phyloP scores from a whole-genome alignment of 2,113 vertebrate genomes.

The Cryptomyrus ogoouensis region DNA sequence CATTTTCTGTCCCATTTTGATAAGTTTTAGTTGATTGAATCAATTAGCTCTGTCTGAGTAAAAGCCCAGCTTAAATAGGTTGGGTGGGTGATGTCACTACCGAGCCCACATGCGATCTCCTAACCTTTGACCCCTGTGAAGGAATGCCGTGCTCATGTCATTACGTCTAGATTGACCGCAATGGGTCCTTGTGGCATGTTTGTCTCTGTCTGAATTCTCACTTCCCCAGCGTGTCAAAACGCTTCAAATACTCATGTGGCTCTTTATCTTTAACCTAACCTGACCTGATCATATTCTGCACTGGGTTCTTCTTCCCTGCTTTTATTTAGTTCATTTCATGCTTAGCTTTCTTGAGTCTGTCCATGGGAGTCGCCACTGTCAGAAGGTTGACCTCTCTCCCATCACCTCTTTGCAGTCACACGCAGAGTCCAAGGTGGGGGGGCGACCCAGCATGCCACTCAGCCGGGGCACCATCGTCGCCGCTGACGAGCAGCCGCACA shows the following conservation, averaged over 20 bases:
- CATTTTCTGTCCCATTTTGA: background rate
- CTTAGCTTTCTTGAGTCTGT: background rate
- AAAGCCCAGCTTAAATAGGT: background rate
- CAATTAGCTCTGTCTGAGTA: background rate
- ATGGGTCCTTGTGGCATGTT: background rate
- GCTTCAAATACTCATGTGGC: background rate
- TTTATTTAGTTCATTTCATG: background rate
- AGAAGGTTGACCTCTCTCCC: background rate
- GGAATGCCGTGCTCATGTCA: background rate
- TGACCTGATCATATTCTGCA: background rate
- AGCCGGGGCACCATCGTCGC: conserved; percentile 59
- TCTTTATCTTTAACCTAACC: background rate
- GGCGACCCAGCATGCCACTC: conserved; percentile 70
- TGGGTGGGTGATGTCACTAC: background rate
- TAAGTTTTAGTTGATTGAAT: background rate
- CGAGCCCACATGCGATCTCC: background rate
- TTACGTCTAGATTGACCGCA: background rate
- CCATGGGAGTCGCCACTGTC: background rate
- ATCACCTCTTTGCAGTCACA: conserved; percentile 28
- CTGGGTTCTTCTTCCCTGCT: background rate
- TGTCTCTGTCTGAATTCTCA: background rate
- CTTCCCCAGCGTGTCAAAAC: background rate
- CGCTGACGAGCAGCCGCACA: conserved; percentile 70
- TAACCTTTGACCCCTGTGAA: background rate
- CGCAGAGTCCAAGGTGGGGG: conserved; percentile 55